Evolutionary conservation across 2,113 vertebrate species (phyloP).

Genomic region (Thinocorus orbignyianus): DNA sequence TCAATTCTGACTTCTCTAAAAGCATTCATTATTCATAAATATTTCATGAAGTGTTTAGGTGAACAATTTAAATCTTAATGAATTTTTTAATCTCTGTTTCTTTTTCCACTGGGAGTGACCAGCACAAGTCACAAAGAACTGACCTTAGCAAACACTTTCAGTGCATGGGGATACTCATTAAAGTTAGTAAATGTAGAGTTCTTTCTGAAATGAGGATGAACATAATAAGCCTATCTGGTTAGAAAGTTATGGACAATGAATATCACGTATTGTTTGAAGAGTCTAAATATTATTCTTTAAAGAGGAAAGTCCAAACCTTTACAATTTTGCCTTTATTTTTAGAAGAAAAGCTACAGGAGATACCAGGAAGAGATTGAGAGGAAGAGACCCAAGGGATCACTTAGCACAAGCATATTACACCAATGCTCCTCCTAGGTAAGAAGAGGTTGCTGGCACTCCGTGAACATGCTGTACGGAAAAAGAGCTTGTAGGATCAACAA

Average conservation of each 20-base stretch:
- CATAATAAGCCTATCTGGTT: not conserved
- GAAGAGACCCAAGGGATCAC: not conserved
- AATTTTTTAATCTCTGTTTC: not conserved
- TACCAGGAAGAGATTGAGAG: not conserved
- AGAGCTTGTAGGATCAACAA: not conserved
- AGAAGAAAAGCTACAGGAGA: not conserved
- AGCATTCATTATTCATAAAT: not conserved
- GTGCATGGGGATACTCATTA: not conserved
- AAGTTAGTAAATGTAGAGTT: not conserved
- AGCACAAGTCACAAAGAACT: not conserved
- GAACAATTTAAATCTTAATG: not conserved
- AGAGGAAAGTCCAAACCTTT: not conserved
- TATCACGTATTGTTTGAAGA: not conserved
- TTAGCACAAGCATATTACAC: not conserved
- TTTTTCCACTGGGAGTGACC: not conserved
- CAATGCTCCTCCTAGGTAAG: not conserved
- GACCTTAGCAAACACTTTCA: not conserved
- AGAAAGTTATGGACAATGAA: not conserved
- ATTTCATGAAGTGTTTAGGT: not conserved
- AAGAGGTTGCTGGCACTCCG: not conserved
- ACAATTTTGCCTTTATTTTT: not conserved
- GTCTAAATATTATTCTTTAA: not conserved
- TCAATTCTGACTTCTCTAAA: not conserved
- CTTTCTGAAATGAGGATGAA: not conserved
- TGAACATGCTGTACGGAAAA: not conserved